phyloP scores from a whole-genome alignment of 2,888 invertebrate species.

The Copidosoma aretas region DNA sequence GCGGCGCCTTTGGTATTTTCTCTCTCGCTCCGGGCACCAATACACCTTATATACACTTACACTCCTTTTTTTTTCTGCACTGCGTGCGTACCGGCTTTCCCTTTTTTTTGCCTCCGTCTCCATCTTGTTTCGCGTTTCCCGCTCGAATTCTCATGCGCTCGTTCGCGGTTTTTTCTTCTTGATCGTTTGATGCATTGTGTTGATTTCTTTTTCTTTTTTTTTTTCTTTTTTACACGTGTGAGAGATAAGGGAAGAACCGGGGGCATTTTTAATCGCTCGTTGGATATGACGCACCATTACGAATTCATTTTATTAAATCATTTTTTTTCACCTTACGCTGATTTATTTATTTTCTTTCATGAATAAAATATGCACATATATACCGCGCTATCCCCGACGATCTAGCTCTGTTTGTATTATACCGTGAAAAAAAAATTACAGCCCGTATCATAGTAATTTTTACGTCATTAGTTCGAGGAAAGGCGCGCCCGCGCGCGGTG shows the following conservation, averaged over 20 bases:
- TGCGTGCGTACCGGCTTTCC: neutral
- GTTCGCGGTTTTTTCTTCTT: constrained; percentile 8
- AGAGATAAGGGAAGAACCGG: neutral
- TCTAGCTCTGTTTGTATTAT: too few species aligned
- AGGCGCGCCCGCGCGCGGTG: too few species aligned
- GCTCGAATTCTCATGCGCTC: constrained; percentile 20
- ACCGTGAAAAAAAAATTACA: too few species aligned
- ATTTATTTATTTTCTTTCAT: neutral
- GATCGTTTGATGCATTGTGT: constrained; percentile 12
- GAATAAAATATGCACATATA: too few species aligned
- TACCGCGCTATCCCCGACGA: too few species aligned
- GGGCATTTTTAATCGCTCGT: neutral
- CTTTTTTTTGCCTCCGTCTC: neutral
- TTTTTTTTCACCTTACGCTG: neutral
- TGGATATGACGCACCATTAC: neutral
- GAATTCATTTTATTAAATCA: constrained; percentile 9
- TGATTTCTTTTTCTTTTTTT: constrained; percentile 5
- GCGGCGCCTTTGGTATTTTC: neutral
- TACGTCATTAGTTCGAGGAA: too few species aligned
- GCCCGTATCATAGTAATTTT: too few species aligned
- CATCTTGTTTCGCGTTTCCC: neutral
- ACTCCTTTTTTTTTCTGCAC: neutral
- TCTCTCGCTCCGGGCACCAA: too few species aligned
- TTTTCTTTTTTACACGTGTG: neutral
- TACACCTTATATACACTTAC: too few species aligned